A percentile compares a stretch with the other conserved stretches of the same genome.
phyloP scores from a whole-genome alignment of 2,888 invertebrate genomes.

The Melipona bicolor region DNA sequence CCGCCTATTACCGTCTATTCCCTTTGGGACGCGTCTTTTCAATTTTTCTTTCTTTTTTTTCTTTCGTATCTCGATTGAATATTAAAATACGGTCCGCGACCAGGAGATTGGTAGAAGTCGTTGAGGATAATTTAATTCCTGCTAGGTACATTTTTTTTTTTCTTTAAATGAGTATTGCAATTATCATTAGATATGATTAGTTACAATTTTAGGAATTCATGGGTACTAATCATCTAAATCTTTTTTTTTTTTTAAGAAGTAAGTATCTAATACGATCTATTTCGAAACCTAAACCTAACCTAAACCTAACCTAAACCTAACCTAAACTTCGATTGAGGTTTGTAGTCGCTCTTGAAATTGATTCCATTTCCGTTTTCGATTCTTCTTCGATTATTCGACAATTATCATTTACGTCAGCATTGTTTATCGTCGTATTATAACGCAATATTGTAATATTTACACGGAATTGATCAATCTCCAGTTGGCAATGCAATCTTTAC shows the following conservation, averaged over 20 bases:
- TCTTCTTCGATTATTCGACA: neutral
- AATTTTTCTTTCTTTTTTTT: neutral
- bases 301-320: too few relatives aligned
- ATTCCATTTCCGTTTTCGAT: too few relatives aligned
- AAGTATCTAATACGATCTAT: too few relatives aligned
- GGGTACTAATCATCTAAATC: too few relatives aligned
- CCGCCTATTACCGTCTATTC: neutral
- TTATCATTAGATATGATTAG: neutral
- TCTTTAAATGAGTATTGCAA: neutral
- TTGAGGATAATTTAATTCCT: neutral
- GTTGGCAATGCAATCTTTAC: neutral
- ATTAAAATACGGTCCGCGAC: neutral
- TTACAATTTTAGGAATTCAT: neutral
- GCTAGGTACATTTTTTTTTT: neutral
- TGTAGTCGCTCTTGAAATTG: too few relatives aligned
- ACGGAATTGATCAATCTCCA: neutral
- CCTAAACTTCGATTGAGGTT: too few relatives aligned
- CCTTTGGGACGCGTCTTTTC: neutral
- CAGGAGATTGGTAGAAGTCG: neutral
- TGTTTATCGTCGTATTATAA: neutral
- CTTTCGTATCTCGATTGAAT: neutral
- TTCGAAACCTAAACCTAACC: too few relatives aligned
- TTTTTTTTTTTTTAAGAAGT: too few relatives aligned
- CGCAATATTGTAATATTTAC: neutral
- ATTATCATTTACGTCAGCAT: constrained; percentile 21